Evolutionary conservation across 2,113 vertebrate species (phyloP).

Genomic region (Sakesphorus luctuosus): DNA sequence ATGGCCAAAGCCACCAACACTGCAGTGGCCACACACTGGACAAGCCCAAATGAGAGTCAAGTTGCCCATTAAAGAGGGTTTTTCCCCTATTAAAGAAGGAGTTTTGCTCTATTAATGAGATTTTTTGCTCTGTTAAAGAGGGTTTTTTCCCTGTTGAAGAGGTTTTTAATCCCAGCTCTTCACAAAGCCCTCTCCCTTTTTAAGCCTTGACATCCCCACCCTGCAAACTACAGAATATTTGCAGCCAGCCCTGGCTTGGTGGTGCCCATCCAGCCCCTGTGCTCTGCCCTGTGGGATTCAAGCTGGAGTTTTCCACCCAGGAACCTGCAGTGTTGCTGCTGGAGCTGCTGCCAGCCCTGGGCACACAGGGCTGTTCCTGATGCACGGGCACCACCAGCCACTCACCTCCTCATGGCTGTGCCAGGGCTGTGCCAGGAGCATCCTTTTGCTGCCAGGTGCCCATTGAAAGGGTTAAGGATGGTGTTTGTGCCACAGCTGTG

Average conservation of each 20-base stretch:
- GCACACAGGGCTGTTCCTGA: accelerated
- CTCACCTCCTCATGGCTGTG: accelerated
- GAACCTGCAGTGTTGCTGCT: not conserved
- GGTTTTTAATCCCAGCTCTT: not conserved
- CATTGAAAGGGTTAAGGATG: constrained; percentile 65
- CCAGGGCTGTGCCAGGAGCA: not conserved
- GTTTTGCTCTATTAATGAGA: not conserved
- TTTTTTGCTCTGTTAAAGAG: not conserved
- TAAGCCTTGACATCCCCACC: not conserved
- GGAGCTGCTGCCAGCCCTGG: not conserved
- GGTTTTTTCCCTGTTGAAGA: not conserved
- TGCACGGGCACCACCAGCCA: accelerated
- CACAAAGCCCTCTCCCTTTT: not conserved
- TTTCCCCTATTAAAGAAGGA: not conserved
- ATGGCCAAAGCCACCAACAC: not conserved
- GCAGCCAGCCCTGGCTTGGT: accelerated
- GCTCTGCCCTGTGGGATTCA: not conserved
- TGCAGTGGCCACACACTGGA: accelerated
- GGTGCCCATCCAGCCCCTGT: not conserved
- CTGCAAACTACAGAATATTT: not conserved
- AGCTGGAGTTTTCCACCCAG: not conserved
- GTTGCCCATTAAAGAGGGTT: not conserved
- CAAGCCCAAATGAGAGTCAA: not conserved
- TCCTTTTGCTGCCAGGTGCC: not conserved
- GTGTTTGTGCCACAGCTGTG: constrained; percentile 35